Evolutionary conservation across 2,797 vertebrate genomes (phyloP).

Genomic region (Ceyx erithaca): DNA sequence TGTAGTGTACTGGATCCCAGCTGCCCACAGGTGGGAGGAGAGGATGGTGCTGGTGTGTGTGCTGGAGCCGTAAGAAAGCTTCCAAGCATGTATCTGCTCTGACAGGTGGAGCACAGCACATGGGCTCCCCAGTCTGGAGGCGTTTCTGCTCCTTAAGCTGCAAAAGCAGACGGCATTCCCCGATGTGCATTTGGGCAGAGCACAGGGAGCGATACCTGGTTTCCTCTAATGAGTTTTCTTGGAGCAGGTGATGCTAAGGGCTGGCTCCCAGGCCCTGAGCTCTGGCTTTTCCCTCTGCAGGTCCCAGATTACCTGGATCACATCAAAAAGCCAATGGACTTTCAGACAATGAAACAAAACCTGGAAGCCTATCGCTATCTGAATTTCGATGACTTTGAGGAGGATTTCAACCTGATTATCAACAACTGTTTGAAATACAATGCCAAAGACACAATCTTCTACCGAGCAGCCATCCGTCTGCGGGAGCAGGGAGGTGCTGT

Average conservation of each 20-base stretch:
- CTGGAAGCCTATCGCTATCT: slow-evolving; percentile 96
- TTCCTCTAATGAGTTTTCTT: slow-evolving; percentile 62
- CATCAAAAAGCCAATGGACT: slow-evolving; percentile 99
- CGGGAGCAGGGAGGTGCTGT: slow-evolving; percentile 91
- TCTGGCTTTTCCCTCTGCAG: slow-evolving; percentile 73
- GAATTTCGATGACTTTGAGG: slow-evolving; percentile 95
- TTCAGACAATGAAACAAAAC: slow-evolving; percentile 98
- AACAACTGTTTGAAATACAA: slow-evolving; percentile 99
- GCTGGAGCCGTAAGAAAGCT: background rate
- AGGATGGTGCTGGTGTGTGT: background rate
- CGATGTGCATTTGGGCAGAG: slow-evolving; percentile 61
- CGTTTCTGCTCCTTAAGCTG: slow-evolving; percentile 20
- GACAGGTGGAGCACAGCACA: slow-evolving; percentile 16
- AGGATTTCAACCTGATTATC: slow-evolving; percentile 96
- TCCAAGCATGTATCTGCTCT: background rate
- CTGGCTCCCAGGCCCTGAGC: slow-evolving; percentile 29
- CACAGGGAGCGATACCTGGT: slow-evolving; percentile 10
- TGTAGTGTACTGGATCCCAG: background rate
- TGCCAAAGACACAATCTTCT: slow-evolving; percentile 98
- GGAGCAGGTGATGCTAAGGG: slow-evolving; percentile 49
- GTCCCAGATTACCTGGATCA: slow-evolving; percentile 98
- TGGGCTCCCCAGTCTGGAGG: background rate
- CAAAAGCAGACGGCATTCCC: slow-evolving; percentile 21
- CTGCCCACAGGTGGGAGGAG: background rate
- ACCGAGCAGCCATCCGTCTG: slow-evolving; percentile 92